A percentile compares a stretch with the other conserved stretches of the same genome.
phyloP scores from a whole-genome alignment of 2,888 invertebrate species.

The Zygothrica quintamaculata region DNA sequence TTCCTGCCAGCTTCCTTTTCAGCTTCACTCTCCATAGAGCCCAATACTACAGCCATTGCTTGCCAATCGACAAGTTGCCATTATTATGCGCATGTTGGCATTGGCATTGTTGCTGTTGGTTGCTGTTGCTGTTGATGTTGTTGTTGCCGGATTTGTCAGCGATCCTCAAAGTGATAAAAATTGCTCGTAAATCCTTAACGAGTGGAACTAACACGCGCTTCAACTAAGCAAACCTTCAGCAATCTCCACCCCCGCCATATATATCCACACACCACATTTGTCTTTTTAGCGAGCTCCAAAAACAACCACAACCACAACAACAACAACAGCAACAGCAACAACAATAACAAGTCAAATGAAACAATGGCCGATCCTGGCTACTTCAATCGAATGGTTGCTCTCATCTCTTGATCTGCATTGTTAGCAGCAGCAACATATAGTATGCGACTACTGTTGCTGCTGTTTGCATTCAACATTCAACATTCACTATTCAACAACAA shows the following conservation, averaged over 20 bases:
- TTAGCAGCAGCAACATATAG: constrained; percentile 68
- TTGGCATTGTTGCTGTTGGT: constrained; percentile 47
- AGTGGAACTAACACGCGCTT: constrained; percentile 81
- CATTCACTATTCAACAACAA: constrained; percentile 16
- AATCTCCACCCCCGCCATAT: constrained; percentile 12
- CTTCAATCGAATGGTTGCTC: constrained; percentile 62
- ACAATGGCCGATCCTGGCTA: constrained; percentile 73
- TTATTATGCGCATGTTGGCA: constrained; percentile 79
- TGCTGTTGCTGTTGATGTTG: constrained; percentile 47
- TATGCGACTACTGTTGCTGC: constrained; percentile 47
- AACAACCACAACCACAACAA: constrained; percentile 46
- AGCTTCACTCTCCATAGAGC: constrained; percentile 4
- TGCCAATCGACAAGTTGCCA: constrained; percentile 71
- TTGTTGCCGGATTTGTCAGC: constrained; percentile 84
- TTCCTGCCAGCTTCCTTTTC: constrained; percentile 54
- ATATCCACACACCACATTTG: constrained; percentile 68
- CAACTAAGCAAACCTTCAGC: constrained; percentile 23
- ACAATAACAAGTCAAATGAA: constrained; percentile 56
- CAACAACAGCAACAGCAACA: too few species aligned
- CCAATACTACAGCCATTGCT: constrained; percentile 31
- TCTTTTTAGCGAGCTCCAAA: constrained; percentile 74
- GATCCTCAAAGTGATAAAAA: constrained; percentile 84
- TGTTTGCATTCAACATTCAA: constrained; percentile 52
- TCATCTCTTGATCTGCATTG: constrained; percentile 80
- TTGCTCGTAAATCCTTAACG: constrained; percentile 85